phyloP scores from a whole-genome alignment of 2,113 vertebrate species.

The Poicephalus meyeri region DNA sequence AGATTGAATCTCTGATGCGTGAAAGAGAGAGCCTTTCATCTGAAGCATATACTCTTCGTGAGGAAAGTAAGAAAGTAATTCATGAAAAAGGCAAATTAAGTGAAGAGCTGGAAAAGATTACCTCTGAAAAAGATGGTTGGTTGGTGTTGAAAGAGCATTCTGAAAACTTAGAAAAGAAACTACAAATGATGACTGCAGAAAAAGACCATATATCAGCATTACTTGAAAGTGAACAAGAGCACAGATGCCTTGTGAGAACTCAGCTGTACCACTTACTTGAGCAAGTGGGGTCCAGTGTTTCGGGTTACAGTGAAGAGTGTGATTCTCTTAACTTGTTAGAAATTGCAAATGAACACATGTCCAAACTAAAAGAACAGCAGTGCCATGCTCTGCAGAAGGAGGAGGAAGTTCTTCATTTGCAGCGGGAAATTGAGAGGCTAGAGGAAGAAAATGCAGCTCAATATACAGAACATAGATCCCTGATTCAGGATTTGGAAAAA shows the following conservation, averaged over 20 bases:
- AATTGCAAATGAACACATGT: slow-evolving; percentile 58
- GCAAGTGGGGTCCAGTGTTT: slow-evolving; percentile 25
- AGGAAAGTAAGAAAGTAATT: slow-evolving; percentile 72
- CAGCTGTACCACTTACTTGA: slow-evolving; percentile 69
- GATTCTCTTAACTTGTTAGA: slow-evolving; percentile 68
- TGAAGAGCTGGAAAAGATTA: slow-evolving; percentile 55
- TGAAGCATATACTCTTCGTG: slow-evolving; percentile 54
- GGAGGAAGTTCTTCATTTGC: slow-evolving; percentile 68
- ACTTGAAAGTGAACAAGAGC: slow-evolving; percentile 61
- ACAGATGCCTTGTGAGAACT: slow-evolving; percentile 57
- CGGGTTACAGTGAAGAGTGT: slow-evolving; percentile 47
- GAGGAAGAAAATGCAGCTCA: slow-evolving; percentile 67
- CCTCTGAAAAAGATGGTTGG: slow-evolving; percentile 54
- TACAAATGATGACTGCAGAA: slow-evolving; percentile 60
- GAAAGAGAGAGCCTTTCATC: slow-evolving; percentile 73
- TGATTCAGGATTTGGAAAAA: slow-evolving; percentile 77
- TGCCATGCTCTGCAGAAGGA: slow-evolving; percentile 56
- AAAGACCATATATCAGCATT: slow-evolving; percentile 61
- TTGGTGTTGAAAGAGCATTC: slow-evolving; percentile 48
- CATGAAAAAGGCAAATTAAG: slow-evolving; percentile 63
- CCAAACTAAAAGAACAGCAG: slow-evolving; percentile 69
- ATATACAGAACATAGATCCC: slow-evolving; percentile 74
- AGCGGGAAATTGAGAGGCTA: slow-evolving; percentile 70
- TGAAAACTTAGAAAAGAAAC: slow-evolving; percentile 66
- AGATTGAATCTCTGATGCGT: slow-evolving; percentile 65